Evolutionary conservation across 1,140 invertebrate genomes (phyloP).

Genomic region (Ips typographus): DNA sequence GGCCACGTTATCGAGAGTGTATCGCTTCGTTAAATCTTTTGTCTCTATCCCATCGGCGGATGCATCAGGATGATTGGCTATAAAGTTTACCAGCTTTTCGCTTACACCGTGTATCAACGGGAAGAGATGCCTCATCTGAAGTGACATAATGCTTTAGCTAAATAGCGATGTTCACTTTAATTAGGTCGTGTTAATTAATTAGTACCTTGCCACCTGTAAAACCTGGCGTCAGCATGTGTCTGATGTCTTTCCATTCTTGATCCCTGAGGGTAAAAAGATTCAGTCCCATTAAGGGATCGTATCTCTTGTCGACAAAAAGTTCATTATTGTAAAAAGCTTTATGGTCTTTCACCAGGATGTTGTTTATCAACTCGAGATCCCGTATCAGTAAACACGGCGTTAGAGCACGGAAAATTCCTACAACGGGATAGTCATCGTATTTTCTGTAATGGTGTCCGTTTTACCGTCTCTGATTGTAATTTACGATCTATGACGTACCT

Average conservation of each 20-base stretch:
- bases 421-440: slow-evolving; percentile 47
- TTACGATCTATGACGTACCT: slow-evolving; percentile 31
- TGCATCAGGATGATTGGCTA: slow-evolving; percentile 31
- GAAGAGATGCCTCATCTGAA: slow-evolving; percentile 30
- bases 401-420: slow-evolving; percentile 52
- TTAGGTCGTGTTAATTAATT: neutral
- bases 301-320: slow-evolving; percentile 44
- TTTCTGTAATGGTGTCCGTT: slow-evolving; percentile 34
- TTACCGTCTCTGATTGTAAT: neutral
- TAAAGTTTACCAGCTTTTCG: slow-evolving; percentile 34
- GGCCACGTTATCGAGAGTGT: slow-evolving; percentile 39
- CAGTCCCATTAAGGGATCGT: slow-evolving; percentile 51
- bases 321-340: slow-evolving; percentile 47
- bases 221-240: slow-evolving; percentile 57
- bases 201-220: slow-evolving; percentile 54
- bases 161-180: too few relatives aligned
- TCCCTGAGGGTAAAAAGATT: slow-evolving; percentile 55
- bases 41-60: slow-evolving; percentile 23
- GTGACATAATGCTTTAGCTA: neutral
- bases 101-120: slow-evolving; percentile 30
- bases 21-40: slow-evolving; percentile 33
- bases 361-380: slow-evolving; percentile 52
- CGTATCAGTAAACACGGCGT: slow-evolving; percentile 51
- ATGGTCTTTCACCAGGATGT: slow-evolving; percentile 51
- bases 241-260: slow-evolving; percentile 58